phyloP scores from a whole-genome alignment of 2,888 invertebrate species.

The Hipparchia semele region DNA sequence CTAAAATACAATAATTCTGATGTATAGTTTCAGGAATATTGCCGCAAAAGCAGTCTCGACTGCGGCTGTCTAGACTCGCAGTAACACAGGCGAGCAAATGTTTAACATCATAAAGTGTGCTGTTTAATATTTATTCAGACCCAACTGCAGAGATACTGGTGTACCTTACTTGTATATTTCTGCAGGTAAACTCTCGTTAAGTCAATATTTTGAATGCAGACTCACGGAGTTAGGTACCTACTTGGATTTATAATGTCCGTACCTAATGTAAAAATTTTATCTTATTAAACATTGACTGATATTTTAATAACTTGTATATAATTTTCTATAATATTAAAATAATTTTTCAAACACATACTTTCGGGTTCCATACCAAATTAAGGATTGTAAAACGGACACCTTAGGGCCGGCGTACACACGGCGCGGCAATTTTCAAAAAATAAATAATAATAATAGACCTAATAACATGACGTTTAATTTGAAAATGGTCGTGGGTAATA shows the following conservation, averaged over 20 bases:
- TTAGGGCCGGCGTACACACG: no score
- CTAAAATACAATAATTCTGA: background rate
- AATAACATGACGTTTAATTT: no score
- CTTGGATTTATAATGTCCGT: no score
- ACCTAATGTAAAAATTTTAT: background rate
- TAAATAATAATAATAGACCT: no score
- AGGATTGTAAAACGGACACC: no score
- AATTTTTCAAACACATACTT: no score
- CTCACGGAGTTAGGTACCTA: background rate
- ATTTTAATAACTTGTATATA: background rate
- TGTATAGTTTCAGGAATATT: slow-evolving; percentile 16
- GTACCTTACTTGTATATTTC: slow-evolving; percentile 2
- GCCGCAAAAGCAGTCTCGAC: slow-evolving; percentile 20
- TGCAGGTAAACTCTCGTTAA: slow-evolving; percentile 13
- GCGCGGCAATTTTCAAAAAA: no score
- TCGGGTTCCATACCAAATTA: no score
- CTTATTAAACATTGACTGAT: background rate
- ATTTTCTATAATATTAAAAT: no score
- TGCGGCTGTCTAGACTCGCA: slow-evolving; percentile 31
- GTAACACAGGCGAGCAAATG: slow-evolving; percentile 24
- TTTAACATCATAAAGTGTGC: slow-evolving; percentile 25
- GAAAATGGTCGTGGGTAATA: no score
- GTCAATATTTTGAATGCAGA: background rate
- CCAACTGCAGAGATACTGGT: slow-evolving; percentile 11
- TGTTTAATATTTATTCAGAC: slow-evolving; percentile 23